phyloP scores from a whole-genome alignment of 2,888 invertebrate genomes.

The Limenitis camilla region DNA sequence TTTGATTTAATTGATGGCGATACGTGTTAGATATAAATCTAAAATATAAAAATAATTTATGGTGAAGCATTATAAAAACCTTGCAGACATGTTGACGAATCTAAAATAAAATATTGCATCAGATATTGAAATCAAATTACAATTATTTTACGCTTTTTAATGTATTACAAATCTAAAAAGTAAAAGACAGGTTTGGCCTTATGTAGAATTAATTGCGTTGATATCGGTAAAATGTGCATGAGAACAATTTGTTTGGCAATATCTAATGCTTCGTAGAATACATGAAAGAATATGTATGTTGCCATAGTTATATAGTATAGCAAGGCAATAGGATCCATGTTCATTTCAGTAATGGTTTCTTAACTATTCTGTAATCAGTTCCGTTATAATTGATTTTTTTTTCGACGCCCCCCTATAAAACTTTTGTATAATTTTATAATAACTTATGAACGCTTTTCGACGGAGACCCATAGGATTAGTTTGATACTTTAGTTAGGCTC shows the following conservation, averaged over 20 bases:
- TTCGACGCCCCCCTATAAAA: no score
- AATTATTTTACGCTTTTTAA: slow-evolving; percentile 9
- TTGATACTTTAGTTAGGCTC: no score
- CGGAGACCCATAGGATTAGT: no score
- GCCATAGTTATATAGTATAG: background rate
- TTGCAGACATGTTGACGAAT: background rate
- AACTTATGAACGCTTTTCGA: no score
- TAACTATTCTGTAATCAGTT: no score
- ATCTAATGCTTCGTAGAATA: background rate
- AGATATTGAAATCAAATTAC: slow-evolving; percentile 1
- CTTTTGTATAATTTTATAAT: no score
- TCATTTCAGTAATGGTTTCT: no score
- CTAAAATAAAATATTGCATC: background rate
- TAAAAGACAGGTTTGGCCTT: slow-evolving; percentile 5
- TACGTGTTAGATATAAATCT: background rate
- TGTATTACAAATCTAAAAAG: slow-evolving; percentile 5
- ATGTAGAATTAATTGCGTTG: slow-evolving; percentile 6
- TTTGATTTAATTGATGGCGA: background rate
- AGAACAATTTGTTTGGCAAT: slow-evolving; percentile 4
- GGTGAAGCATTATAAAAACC: no score
- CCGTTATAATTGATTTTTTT: no score
- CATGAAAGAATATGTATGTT: background rate
- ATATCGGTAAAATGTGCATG: slow-evolving; percentile 7
- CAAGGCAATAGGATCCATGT: background rate
- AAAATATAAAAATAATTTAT: background rate